Base-by-base conservation (phyloP, 2,888 invertebrate genomes). In the Odontomyia ornata region DNA sequence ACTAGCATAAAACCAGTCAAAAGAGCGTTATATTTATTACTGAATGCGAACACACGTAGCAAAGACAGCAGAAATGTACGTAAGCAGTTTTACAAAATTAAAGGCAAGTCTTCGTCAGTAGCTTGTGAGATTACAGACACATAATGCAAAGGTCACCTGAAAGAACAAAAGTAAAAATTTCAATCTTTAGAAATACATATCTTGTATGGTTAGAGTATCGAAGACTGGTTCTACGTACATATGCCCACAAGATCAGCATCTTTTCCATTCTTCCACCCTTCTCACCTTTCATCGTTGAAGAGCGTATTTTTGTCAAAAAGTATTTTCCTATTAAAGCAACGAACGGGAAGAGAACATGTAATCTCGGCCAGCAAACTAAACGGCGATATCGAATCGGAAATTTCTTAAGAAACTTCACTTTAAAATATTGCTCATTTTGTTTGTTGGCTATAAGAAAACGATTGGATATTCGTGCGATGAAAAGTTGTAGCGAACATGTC, bases 91-190 rank as follows among this genome's bases (percentile, higher is more conserved):
- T 5, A 5, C 36, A 3, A 36, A 36, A 36, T 36, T 36, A 36
- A 36, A 36, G 9, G 36, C 9, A 5, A 36, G 9, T 9, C 36
- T 36, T 36, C 9, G 9, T 36, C 36, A 5, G 36, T 9, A 36
- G 36, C 3, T 52, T 60, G 23, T 7, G 21, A 46, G n/a, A 13
- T 67, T 43, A 67, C 21, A 46, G 43, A 13, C 43, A 36, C n/a
- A 67, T 67, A 43, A 46, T 23, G 4, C 30, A 43, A 67, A 67
- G 67, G 67, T 67, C 67, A n/a, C 5, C 43, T 27, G 30, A 30
- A 67, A 67, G 67, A 67, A 67, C 67, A 67, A 67, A 46, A 67
- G 64, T 43, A 67, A 67, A 67, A 46, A 67, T 43, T 46, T 67
- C 64, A 64, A 30, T 15, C 64, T 64, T 64, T 30, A 11, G 30